Percentiles rank a stretch among this genome's conserved stretches.
Evolutionary conservation across 2,888 invertebrate species (phyloP).

Genomic region (Orthosia gothica): DNA sequence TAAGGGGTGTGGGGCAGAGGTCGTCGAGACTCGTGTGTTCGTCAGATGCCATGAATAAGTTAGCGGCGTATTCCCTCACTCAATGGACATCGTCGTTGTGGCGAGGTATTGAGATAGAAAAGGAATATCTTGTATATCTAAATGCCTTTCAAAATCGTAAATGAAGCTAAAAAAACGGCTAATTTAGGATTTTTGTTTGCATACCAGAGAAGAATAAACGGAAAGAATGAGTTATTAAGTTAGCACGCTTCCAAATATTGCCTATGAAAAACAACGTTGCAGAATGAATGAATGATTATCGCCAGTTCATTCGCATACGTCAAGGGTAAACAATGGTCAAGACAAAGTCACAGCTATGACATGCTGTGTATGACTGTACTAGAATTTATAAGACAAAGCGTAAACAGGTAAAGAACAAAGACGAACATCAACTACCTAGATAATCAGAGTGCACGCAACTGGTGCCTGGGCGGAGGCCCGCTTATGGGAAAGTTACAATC

Average conservation of each 20-base stretch:
- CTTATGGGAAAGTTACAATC: constrained; percentile 89
- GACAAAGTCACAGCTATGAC: constrained; percentile 62
- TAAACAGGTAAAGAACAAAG: constrained; percentile 72
- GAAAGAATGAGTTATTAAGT: constrained; percentile 18
- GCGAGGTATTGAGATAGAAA: constrained; percentile 30
- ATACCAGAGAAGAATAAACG: constrained; percentile 5
- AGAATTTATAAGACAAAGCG: constrained; percentile 58
- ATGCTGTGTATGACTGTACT: constrained; percentile 59
- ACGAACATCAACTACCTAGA: constrained; percentile 64
- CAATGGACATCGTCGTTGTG: constrained; percentile 73
- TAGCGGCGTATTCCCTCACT: constrained; percentile 77
- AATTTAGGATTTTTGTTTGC: constrained; percentile 3
- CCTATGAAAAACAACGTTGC: constrained; percentile 34
- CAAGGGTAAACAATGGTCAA: constrained; percentile 66
- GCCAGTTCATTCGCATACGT: constrained; percentile 57
- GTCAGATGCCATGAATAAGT: constrained; percentile 84
- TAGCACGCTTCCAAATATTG: constrained; percentile 35
- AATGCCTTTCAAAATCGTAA: background rate
- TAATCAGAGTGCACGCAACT: constrained; percentile 75
- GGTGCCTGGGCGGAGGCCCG: constrained; percentile 83
- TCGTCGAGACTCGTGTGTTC: constrained; percentile 67
- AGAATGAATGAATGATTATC: constrained; percentile 55
- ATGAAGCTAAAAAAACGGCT: background rate
- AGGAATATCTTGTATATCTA: constrained; percentile 2
- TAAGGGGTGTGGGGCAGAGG: constrained; percentile 74